Conservation (phyloP, 2,888 invertebrate genomes). For the Terebella lapidaria region DNA sequence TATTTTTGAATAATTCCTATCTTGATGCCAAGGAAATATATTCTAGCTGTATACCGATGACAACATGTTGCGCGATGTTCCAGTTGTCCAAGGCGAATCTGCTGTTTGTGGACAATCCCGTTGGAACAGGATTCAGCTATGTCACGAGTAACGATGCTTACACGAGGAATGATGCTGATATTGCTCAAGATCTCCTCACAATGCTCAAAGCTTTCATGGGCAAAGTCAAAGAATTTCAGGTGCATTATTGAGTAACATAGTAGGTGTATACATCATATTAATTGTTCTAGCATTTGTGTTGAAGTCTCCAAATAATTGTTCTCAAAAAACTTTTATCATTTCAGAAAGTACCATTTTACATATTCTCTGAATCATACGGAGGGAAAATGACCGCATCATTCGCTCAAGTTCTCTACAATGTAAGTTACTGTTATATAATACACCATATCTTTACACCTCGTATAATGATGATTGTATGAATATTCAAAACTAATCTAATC, state of each 20-base stretch:
- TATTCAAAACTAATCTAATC: not conserved
- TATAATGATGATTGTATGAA: not conserved
- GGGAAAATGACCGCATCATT: conserved; percentile 89
- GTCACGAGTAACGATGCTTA: conserved; percentile 59
- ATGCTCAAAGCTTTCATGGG: conserved; percentile 68
- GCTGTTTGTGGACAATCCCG: conserved; percentile 84
- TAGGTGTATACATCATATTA: too few relatives aligned
- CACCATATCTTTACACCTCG: conserved; percentile 15
- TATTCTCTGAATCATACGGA: conserved; percentile 86
- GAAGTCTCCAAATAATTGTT: not conserved
- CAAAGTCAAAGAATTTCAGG: conserved; percentile 64
- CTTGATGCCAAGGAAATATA: too few relatives aligned
- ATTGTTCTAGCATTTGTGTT: not conserved
- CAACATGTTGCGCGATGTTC: too few relatives aligned
- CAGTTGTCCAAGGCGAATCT: conserved; percentile 62
- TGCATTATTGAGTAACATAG: too few relatives aligned
- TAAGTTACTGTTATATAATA: conserved; percentile 27
- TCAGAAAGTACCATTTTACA: conserved; percentile 69
- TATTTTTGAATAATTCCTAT: too few relatives aligned
- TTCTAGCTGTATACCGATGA: too few relatives aligned
- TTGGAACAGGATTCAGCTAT: conserved; percentile 82
- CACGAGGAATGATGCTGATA: conserved; percentile 62
- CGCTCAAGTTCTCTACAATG: conserved; percentile 58
- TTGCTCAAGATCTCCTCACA: conserved; percentile 71
- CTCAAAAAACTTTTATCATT: conserved; percentile 6